Conservation (phyloP, 2,113 vertebrate genomes). For the Grammomys dolichurus region DNA sequence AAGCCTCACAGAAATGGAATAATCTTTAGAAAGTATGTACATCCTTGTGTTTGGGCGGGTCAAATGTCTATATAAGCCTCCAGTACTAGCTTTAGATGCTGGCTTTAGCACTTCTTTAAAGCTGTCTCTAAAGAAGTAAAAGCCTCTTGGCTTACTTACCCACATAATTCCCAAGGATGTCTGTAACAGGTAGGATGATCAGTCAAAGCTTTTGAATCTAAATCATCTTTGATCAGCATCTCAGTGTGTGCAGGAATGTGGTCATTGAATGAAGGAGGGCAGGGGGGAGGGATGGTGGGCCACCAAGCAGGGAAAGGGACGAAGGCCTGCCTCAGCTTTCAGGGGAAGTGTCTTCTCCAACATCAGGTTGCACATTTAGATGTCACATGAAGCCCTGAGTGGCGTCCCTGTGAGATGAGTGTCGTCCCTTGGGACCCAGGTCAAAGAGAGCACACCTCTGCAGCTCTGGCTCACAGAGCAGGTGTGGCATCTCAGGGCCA, state of each 20-base stretch:
- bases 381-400: background rate
- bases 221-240: slow-evolving; percentile 76
- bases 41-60: slow-evolving; percentile 73
- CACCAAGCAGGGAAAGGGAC: too few relatives aligned
- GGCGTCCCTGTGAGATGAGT: background rate
- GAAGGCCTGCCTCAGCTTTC: background rate
- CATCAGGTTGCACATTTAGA: slow-evolving; percentile 10
- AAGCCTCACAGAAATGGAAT: slow-evolving; percentile 78
- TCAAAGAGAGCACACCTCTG: background rate
- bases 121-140: slow-evolving; percentile 84
- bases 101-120: slow-evolving; percentile 81
- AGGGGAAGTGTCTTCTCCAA: slow-evolving; percentile 51
- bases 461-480: background rate
- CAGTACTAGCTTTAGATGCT: background rate
- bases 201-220: slow-evolving; percentile 79
- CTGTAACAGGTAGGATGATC: slow-evolving; percentile 67
- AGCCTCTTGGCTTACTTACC: slow-evolving; percentile 76
- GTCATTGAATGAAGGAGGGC: background rate
- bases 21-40: slow-evolving; percentile 81
- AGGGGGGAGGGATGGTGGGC: too few relatives aligned
- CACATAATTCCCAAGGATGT: slow-evolving; percentile 60
- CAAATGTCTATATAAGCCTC: background rate
- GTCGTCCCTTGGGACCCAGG: background rate
- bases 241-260: slow-evolving; percentile 44
- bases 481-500: background rate